phyloP scores from a whole-genome alignment of 2,797 vertebrate genomes.

The Amniataba percoides region DNA sequence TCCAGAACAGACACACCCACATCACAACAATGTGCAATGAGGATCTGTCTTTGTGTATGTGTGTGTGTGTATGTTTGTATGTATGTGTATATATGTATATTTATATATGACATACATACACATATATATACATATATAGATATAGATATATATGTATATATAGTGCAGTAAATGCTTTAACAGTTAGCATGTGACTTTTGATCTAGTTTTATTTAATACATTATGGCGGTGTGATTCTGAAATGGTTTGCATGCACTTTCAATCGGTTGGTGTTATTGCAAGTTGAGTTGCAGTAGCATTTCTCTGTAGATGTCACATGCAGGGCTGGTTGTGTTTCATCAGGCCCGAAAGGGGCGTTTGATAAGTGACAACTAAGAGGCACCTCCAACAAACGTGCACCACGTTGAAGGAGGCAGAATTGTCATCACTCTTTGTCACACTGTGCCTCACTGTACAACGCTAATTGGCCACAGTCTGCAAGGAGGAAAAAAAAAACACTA shows the following conservation, averaged over 20 bases:
- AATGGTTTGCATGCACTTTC: background rate
- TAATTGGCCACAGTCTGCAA: constrained; percentile 11
- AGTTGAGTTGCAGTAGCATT: background rate
- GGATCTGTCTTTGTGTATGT: no score
- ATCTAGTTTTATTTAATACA: background rate
- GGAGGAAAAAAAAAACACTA: background rate
- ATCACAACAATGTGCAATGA: background rate
- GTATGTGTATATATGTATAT: no score
- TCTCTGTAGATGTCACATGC: background rate
- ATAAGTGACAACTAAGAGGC: background rate
- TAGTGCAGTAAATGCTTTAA: background rate
- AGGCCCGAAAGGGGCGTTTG: background rate
- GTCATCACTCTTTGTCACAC: background rate
- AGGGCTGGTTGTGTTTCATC: background rate
- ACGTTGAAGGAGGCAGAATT: background rate
- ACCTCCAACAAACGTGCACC: background rate
- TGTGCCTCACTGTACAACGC: background rate
- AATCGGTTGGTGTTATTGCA: background rate
- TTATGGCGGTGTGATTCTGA: background rate
- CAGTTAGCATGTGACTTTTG: background rate
- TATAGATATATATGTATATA: background rate
- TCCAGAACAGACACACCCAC: background rate
- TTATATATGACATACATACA: no score
- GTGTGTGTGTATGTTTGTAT: no score
- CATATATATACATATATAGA: no score